Evolutionary conservation across 2,113 vertebrate species (phyloP).

Genomic region (Miniopterus natalensis): DNA sequence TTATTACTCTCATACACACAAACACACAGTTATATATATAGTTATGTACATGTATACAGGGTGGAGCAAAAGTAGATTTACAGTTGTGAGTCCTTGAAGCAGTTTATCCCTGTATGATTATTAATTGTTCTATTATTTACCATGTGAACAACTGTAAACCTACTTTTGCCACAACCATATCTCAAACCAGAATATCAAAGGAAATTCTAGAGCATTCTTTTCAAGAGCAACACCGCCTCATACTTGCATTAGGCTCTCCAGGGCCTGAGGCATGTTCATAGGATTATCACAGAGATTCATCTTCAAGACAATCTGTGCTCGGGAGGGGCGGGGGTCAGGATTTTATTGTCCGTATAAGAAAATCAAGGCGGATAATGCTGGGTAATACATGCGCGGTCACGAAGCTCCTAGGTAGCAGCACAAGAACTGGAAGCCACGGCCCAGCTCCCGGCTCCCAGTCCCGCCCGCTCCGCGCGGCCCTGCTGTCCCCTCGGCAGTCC

Average conservation of each 20-base stretch:
- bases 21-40: not conserved
- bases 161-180: not conserved
- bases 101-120: not conserved
- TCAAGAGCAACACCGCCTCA: not conserved
- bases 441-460: not conserved
- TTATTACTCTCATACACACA: not conserved
- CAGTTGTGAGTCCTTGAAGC: not conserved
- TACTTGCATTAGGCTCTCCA: not conserved
- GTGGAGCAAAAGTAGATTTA: not conserved
- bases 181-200: not conserved
- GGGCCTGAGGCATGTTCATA: not conserved
- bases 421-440: not conserved
- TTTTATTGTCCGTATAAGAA: not conserved
- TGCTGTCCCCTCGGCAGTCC: accelerated
- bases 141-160: not conserved
- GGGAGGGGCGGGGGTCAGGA: accelerated
- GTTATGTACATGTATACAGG: not conserved
- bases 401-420: not conserved
- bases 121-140: not conserved
- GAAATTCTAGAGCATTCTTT: not conserved
- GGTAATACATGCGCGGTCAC: not conserved
- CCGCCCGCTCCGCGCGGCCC: not conserved
- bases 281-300: not conserved
- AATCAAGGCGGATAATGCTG: not conserved
- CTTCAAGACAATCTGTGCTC: not conserved